phyloP scores from a whole-genome alignment of 2,113 vertebrate species.

The Ictalurus punctatus region DNA sequence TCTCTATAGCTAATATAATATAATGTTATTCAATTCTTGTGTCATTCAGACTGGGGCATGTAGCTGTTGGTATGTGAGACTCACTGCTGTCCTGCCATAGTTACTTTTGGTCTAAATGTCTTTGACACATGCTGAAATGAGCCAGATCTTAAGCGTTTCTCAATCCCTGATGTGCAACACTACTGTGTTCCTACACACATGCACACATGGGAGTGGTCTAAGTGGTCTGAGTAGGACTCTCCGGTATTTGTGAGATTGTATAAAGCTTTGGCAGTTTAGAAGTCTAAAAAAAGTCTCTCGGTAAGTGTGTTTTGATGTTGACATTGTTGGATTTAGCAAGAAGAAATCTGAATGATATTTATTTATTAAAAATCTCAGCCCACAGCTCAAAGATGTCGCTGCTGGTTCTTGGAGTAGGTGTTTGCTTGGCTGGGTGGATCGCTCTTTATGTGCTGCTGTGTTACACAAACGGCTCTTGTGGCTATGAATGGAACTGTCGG shows the following conservation, averaged over 20 bases:
- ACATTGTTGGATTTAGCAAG: background rate
- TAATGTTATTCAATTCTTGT: background rate
- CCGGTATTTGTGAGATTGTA: background rate
- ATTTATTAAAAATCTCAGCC: background rate
- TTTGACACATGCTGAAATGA: slow-evolving; percentile 55
- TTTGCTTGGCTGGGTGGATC: slow-evolving; percentile 83
- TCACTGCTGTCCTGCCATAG: slow-evolving; percentile 32
- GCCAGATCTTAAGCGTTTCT: slow-evolving; percentile 42
- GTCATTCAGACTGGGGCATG: background rate
- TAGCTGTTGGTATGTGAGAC: background rate
- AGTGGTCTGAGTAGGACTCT: background rate
- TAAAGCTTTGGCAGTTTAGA: slow-evolving; percentile 31
- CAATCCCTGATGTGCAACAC: slow-evolving; percentile 54
- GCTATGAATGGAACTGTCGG: slow-evolving; percentile 91
- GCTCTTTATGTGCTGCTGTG: slow-evolving; percentile 84
- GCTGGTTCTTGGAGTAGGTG: slow-evolving; percentile 75
- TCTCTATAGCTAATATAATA: background rate
- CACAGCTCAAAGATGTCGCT: slow-evolving; percentile 75
- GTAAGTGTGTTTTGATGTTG: background rate
- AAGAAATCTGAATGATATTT: background rate
- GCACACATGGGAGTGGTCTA: slow-evolving; percentile 37
- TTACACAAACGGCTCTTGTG: slow-evolving; percentile 73
- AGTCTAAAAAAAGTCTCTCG: background rate
- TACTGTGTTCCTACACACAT: slow-evolving; percentile 64
- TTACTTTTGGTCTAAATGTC: slow-evolving; percentile 64